Base-by-base conservation (phyloP, 2,113 vertebrate genomes). In the Sus scrofa region DNA sequence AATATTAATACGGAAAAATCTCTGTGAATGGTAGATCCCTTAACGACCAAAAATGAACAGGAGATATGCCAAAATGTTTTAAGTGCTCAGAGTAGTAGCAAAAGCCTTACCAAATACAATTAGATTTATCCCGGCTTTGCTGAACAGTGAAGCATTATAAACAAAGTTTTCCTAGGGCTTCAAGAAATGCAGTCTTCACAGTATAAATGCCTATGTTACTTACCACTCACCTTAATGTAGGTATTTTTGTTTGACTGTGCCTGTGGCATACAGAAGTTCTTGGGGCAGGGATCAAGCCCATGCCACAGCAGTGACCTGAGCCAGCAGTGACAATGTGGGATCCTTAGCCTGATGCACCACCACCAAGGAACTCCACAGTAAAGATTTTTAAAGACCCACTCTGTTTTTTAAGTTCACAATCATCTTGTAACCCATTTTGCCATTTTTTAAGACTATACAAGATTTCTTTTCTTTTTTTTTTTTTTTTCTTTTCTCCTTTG, bases 1-100 rank as follows among this genome's bases (percentile, higher is more conserved):
- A 84, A 94, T 97, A 98, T 98, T 95, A 94, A 96, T 89, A 89
- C 18, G 58, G 78, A 96, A 96, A 98, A 97, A 16, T 13, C 77
- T 86, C 83, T 95, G 74, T 54, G 63, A 96, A 95, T 87, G 84
- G 74, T 37, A 97, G 63, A 86, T 67, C 91, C 34, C 93, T 88
- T 52, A 86, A 95, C 63, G 50, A 91, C 90, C 82, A 95, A 96
- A 97, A 79, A 44, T 89, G 81, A 98, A 86, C 60, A 85, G 50
- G 14, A 92, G 58, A 94, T 52, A 75, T 24, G 32, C 77, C 88
- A 91, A 96, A 95, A 94, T 91, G 94, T 93, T 97, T 95, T 91
- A 87, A 97, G 81, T 93, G 86, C 88, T 75, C 14, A 63, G 75
- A 70, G 71, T 88, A 86, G 89, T 91, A 81, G 67, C 52, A 95